Evolutionary conservation across 2,797 vertebrate species (phyloP).

Genomic region (Argentina silus): DNA sequence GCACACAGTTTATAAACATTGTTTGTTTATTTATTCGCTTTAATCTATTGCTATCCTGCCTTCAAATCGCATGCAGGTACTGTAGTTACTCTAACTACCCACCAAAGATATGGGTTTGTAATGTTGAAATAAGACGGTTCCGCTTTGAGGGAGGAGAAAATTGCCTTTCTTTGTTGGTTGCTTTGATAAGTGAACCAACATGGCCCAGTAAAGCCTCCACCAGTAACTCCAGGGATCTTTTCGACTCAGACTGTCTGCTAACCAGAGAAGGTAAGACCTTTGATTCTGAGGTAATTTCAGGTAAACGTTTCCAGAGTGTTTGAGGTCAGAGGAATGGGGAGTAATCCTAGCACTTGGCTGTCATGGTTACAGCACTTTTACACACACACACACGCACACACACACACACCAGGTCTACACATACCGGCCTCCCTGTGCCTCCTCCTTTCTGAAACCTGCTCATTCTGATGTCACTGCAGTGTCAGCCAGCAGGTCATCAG

Average conservation of each 20-base stretch:
- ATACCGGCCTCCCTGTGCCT: not conserved
- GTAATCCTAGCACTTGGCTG: conserved; percentile 52
- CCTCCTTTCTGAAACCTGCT: too few species aligned
- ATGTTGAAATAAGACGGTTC: conserved; percentile 9
- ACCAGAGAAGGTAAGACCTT: conserved; percentile 32
- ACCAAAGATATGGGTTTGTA: not conserved
- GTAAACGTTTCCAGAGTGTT: conserved; percentile 75
- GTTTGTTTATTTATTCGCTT: too few species aligned
- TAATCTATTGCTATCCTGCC: not conserved
- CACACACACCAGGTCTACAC: conserved; percentile 15
- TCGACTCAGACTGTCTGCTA: not conserved
- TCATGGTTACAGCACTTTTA: conserved; percentile 23
- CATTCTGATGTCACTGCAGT: too few species aligned
- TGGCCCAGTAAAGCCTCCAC: too few species aligned
- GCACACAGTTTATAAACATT: too few species aligned
- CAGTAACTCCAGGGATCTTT: not conserved
- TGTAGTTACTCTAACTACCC: not conserved
- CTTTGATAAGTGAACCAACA: too few species aligned
- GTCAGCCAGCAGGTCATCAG: too few species aligned
- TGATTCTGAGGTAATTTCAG: conserved; percentile 59
- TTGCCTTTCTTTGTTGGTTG: not conserved
- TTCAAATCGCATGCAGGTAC: not conserved
- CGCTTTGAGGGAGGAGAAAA: not conserved
- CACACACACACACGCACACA: not conserved
- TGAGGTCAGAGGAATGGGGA: conserved; percentile 61